Conservation (phyloP, 2,797 vertebrate genomes). For the Lutjanus campechanus region DNA sequence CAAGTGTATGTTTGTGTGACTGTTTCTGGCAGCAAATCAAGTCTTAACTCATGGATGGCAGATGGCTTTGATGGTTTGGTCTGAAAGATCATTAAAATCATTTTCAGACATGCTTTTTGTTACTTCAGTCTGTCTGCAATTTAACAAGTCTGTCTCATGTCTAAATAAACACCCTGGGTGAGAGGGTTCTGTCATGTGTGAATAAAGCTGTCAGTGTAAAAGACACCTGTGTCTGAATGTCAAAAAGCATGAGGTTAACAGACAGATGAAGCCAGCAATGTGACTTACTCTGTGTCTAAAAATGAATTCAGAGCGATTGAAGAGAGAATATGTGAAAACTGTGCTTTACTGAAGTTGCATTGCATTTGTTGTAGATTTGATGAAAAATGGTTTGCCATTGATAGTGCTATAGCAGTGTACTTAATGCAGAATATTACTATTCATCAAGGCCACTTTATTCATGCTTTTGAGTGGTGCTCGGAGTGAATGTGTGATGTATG, state of each 20-base stretch:
- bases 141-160: not conserved
- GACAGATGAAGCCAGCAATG: not conserved
- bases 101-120: not conserved
- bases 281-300: not conserved
- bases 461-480: too few species aligned
- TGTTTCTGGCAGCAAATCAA: not conserved
- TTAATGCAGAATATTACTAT: not conserved
- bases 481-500: too few species aligned
- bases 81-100: not conserved
- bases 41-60: not conserved
- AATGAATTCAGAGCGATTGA: not conserved
- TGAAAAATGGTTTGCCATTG: not conserved
- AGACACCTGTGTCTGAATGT: not conserved
- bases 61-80: constrained; percentile 7
- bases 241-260: not conserved
- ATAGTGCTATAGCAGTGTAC: not conserved
- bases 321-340: not conserved
- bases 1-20: not conserved
- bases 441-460: not conserved
- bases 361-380: constrained; percentile 1
- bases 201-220: too few species aligned
- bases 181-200: not conserved
- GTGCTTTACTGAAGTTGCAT: not conserved
- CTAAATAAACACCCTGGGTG: not conserved
- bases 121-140: not conserved